Evolutionary conservation across 2,113 vertebrate species (phyloP).

Genomic region (Nycticryphes semicollaris): DNA sequence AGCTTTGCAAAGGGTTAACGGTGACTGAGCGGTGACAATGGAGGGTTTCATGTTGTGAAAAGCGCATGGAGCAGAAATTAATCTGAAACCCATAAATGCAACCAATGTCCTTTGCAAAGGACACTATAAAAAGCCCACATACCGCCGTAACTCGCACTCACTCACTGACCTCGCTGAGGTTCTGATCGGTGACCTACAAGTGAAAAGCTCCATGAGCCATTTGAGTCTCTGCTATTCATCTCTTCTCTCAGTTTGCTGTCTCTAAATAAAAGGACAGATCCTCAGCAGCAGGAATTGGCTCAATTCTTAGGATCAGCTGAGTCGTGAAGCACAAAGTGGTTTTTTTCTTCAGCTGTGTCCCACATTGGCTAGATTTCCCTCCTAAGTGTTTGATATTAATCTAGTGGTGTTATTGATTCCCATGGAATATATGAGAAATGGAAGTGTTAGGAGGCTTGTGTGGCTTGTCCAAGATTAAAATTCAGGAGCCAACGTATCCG

Average conservation of each 20-base stretch:
- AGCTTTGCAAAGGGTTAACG: background rate
- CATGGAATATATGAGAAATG: background rate
- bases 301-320: background rate
- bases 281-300: constrained; percentile 19
- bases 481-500: background rate
- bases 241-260: background rate
- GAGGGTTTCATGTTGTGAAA: background rate
- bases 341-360: background rate
- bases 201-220: constrained; percentile 24
- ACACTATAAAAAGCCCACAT: background rate
- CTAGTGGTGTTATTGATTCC: background rate
- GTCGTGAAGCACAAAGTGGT: background rate
- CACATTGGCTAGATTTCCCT: background rate
- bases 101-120: background rate
- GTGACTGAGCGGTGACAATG: background rate
- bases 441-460: background rate
- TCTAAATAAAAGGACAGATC: constrained; percentile 10
- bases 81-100: constrained; percentile 1
- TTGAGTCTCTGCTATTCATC: constrained; percentile 33
- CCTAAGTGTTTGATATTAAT: background rate
- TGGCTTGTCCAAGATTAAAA: background rate
- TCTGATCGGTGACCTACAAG: constrained; percentile 37
- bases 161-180: background rate
- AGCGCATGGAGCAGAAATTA: background rate
- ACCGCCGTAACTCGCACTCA: background rate